These are phyloP conservation scores for Stichopus chloronotus DNA, from an alignment of 35 echinoderm and acorn worm species.

Conservation along the genomic window DNA sequence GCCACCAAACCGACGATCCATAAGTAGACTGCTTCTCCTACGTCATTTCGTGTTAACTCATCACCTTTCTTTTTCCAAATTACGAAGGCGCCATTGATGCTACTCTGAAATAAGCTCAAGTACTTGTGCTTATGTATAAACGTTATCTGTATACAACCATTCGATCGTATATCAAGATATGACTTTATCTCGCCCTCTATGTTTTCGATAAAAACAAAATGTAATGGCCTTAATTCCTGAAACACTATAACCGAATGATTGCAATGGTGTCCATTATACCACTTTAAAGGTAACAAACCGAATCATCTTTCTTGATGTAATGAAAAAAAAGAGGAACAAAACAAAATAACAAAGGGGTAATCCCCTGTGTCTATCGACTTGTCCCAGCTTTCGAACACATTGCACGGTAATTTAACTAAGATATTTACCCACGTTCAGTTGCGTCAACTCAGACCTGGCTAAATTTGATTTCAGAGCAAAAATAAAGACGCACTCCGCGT, in stretches of 20 bases:
- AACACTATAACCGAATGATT: background rate
- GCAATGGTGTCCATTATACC: background rate
- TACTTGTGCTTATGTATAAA: background rate
- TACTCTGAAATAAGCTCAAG: background rate
- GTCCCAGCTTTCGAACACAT: constrained; percentile 64
- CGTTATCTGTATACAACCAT: too few species aligned
- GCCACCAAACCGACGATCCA: too few species aligned
- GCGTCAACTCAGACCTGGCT: constrained; percentile 43
- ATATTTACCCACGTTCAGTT: constrained; percentile 60
- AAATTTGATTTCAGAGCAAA: constrained; percentile 51
- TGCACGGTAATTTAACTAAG: constrained; percentile 73
- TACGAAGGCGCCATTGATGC: background rate
- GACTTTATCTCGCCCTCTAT: too few species aligned
- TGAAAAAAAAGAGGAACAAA: background rate
- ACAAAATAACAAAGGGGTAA: background rate
- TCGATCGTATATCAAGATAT: too few species aligned
- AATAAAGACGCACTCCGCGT: constrained; percentile 23
- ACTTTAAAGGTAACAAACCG: background rate
- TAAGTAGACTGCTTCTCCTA: too few species aligned
- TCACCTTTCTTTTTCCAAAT: background rate
- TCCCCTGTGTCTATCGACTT: background rate
- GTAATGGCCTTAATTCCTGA: background rate
- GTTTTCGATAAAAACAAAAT: too few species aligned
- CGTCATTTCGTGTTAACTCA: too few species aligned
- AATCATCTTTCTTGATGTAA: background rate